Percentiles rank a stretch among this genome's conserved stretches.
phyloP scores from a whole-genome alignment of 2,888 invertebrate species.

The Heliconius ethilla region DNA sequence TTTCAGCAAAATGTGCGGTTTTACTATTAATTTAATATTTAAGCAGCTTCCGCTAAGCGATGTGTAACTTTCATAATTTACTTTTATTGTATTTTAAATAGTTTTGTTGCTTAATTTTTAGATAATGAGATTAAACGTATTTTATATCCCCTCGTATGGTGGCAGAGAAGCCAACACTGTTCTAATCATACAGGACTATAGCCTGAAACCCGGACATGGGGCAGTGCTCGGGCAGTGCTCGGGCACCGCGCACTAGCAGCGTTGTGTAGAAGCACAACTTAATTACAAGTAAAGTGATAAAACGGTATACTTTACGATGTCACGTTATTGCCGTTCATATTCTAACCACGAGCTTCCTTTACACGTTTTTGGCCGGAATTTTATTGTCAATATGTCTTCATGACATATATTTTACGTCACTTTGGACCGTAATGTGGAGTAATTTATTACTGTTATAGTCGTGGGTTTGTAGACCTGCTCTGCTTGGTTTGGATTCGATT shows the following conservation, averaged over 20 bases:
- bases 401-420: slow-evolving; percentile 26
- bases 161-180: no score
- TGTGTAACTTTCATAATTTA: background rate
- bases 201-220: no score
- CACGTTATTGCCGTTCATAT: slow-evolving; percentile 31
- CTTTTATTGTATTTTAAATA: background rate
- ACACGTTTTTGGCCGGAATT: slow-evolving; percentile 33
- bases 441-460: slow-evolving; percentile 18
- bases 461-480: background rate
- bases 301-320: slow-evolving; percentile 30
- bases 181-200: no score
- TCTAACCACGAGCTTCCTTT: slow-evolving; percentile 32
- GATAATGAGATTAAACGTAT: background rate
- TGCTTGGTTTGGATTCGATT: background rate
- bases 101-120: background rate
- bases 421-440: slow-evolving; percentile 7
- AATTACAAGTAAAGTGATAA: slow-evolving; percentile 33
- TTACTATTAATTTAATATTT: slow-evolving; percentile 10
- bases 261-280: background rate
- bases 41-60: background rate
- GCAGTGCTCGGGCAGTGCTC: no score
- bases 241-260: no score
- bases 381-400: slow-evolving; percentile 42
- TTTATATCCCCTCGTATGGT: no score
- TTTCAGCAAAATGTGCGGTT: background rate